Conservation (phyloP, 2,797 vertebrate genomes). For the Phrynocephalus forsythii region DNA sequence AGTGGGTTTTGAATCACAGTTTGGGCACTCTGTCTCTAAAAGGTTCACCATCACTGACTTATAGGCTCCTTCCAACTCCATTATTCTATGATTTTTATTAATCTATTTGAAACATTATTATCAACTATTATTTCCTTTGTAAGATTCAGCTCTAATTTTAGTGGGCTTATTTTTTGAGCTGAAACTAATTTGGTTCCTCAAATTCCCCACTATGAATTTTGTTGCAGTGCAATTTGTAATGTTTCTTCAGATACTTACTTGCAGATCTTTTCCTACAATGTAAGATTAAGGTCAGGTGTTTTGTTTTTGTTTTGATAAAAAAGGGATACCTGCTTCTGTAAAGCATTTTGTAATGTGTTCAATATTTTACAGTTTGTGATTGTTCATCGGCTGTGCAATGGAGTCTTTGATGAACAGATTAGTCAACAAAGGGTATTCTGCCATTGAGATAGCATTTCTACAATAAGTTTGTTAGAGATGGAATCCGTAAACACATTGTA, state of each 20-base stretch:
- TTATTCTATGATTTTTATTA: background rate
- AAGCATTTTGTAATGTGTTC: background rate
- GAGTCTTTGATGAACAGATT: background rate
- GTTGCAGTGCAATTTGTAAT: background rate
- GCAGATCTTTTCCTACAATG: no score
- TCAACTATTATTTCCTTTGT: background rate
- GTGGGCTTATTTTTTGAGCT: background rate
- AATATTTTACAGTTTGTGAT: background rate
- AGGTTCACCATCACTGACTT: no score
- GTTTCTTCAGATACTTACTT: background rate
- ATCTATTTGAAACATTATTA: background rate
- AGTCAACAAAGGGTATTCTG: background rate
- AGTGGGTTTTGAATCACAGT: no score
- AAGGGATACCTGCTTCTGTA: no score
- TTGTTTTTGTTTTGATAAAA: no score
- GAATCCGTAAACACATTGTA: background rate
- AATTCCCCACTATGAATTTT: background rate
- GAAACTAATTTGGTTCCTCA: background rate
- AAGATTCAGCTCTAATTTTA: background rate
- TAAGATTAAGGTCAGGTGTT: no score
- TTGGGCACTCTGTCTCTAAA: no score
- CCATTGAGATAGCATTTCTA: background rate
- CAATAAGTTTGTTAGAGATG: background rate
- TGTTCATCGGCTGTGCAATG: background rate
- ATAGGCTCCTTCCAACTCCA: background rate